phyloP scores from a whole-genome alignment of 2,113 vertebrate genomes.

The Mus spicilegus region DNA sequence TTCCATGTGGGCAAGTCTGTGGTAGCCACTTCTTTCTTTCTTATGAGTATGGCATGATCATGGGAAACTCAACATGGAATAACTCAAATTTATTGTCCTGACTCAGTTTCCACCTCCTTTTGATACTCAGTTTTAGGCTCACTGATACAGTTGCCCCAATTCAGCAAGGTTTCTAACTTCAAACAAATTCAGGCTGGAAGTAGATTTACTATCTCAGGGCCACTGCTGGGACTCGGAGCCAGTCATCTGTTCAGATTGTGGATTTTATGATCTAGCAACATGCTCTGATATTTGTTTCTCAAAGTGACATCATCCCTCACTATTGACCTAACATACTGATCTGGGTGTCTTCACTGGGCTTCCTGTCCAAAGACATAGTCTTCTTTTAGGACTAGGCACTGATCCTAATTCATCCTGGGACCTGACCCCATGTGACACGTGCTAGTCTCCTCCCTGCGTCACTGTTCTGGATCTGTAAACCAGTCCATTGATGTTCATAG shows the following conservation, averaged over 20 bases:
- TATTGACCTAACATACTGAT: not conserved
- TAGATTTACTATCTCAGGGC: not conserved
- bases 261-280: not conserved
- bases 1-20: not conserved
- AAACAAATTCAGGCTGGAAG: not conserved
- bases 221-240: not conserved
- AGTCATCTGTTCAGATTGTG: not conserved
- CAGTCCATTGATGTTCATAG: not conserved
- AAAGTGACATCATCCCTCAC: not conserved
- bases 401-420: not conserved
- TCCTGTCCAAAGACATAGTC: not conserved
- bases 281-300: not conserved
- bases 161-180: not conserved
- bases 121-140: not conserved
- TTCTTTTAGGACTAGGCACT: not conserved
- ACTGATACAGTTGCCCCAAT: not conserved
- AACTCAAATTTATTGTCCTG: not conserved
- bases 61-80: not conserved
- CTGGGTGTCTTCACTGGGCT: not conserved
- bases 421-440: not conserved
- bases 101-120: not conserved
- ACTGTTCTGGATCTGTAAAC: not conserved
- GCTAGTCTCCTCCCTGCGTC: not conserved
- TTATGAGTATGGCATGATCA: not conserved
- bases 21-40: slow-evolving; percentile 40